phyloP scores from a whole-genome alignment of 2,888 invertebrate genomes.

The Callyntrura sp. region DNA sequence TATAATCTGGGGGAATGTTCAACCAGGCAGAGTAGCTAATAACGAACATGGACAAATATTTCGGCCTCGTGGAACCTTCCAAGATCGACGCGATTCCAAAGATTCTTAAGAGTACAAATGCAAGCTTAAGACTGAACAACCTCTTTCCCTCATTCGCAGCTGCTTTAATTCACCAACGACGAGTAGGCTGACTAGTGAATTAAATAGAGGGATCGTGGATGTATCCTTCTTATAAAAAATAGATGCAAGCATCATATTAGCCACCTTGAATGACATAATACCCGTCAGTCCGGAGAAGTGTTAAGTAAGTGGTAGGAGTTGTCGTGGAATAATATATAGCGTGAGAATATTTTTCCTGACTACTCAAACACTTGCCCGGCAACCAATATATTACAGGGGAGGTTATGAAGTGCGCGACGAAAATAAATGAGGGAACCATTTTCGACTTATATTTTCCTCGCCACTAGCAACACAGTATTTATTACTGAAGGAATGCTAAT shows the following conservation, averaged over 20 bases:
- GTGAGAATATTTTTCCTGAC: neutral
- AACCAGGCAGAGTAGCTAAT: no score
- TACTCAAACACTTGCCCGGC: neutral
- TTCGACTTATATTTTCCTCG: conserved; percentile 22
- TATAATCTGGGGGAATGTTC: no score
- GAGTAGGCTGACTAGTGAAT: conserved; percentile 21
- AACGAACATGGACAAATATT: no score
- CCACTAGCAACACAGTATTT: conserved; percentile 49
- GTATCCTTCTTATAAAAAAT: neutral
- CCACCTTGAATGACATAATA: neutral
- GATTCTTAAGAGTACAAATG: conserved; percentile 22
- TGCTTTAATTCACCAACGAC: conserved; percentile 40
- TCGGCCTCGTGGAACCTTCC: neutral
- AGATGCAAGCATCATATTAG: conserved; percentile 1
- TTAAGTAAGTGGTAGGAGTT: neutral
- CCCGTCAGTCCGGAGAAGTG: neutral
- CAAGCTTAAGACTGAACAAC: conserved; percentile 33
- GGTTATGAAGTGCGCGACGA: conserved; percentile 9
- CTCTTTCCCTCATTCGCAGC: neutral
- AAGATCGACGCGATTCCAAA: conserved; percentile 55
- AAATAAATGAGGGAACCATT: conserved; percentile 64
- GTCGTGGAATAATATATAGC: neutral
- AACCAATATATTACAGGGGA: neutral
- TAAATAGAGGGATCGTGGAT: no score
- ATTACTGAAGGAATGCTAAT: conserved; percentile 46